phyloP scores from a whole-genome alignment of 2,888 invertebrate genomes.

The Microctonus aethiopoides region DNA sequence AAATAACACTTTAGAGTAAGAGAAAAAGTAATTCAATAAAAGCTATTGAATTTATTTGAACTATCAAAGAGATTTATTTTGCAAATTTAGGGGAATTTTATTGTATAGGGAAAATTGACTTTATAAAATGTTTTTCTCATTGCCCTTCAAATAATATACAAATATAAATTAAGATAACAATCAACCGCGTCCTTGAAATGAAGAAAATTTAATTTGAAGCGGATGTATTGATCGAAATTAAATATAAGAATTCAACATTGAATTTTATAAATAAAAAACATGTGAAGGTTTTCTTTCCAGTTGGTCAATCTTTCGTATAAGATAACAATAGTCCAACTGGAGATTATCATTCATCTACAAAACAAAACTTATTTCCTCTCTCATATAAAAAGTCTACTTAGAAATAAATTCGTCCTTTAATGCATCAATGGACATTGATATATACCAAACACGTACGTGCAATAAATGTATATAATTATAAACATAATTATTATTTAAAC shows the following conservation, averaged over 20 bases:
- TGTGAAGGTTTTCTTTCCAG: not conserved
- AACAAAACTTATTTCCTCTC: not conserved
- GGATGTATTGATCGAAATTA: not conserved
- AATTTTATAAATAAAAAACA: too few relatives aligned
- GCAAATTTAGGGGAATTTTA: too few relatives aligned
- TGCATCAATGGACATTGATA: slow-evolving; percentile 12
- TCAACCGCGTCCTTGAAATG: not conserved
- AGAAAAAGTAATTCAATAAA: too few relatives aligned
- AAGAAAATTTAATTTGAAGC: not conserved
- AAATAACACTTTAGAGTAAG: too few relatives aligned
- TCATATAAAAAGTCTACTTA: not conserved
- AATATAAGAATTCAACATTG: too few relatives aligned
- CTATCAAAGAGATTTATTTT: too few relatives aligned
- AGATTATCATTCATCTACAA: slow-evolving; percentile 24
- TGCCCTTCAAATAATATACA: too few relatives aligned
- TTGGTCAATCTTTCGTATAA: not conserved
- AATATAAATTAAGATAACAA: not conserved
- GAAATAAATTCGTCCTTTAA: slow-evolving; percentile 29
- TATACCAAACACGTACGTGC: not conserved
- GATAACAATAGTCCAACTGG: not conserved
- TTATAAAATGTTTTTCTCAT: too few relatives aligned
- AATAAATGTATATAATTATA: not conserved
- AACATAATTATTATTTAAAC: not conserved
- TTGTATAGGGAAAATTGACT: too few relatives aligned
- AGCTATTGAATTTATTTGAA: too few relatives aligned